Evolutionary conservation across 2,113 vertebrate genomes (phyloP), one percentile per base, ranked within the genome.

Genomic region (Aplodontia rufa): DNA sequence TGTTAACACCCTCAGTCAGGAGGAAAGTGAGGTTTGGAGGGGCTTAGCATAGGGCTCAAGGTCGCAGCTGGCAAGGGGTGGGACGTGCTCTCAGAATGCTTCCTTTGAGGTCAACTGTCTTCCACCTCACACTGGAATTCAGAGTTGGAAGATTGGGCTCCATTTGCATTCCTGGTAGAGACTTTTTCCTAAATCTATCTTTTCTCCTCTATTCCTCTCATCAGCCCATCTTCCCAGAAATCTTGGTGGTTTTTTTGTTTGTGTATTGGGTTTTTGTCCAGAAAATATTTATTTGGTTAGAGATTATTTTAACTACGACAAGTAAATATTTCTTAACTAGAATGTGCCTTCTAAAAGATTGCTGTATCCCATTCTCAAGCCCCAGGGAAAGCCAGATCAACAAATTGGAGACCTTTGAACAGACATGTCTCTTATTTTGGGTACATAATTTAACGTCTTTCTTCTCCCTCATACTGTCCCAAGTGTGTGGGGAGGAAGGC

Each of bases 271-370:
- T n/a, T 79, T 79, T n/a, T 53, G 24, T 55, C 32, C 37, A 81
- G 35, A 80, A 92, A 88, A 91, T 62, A 42, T 95, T 90, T 85
- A 91, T 62, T 90, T 87, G 66, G 13, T 42, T 96, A 96, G 92
- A 86, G 45, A 64, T 86, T 79, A 91, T 85, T 85, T 87, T 78
- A 62, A 87, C 53, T 62, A n/a, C n/a, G 37, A 49, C n/a, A 49
- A 84, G 5, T 32, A 93, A 86, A 47, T 78, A 81, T 85, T 55
- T 92, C 45, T 49, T 82, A 84, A 94, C 62, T 1, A 72, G 74
- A 91, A 79, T 85, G 24, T 62, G n/a, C 80, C 58, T 71, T 35
- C 74, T 78, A 58, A 93, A 87, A 85, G 5, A 87, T 42, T 32
- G 8, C 51, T 68, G 3, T 20, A 16, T 32, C 30, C 8, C 64